These are phyloP conservation scores for Kryptolebias marmoratus DNA, from an alignment of 2,113 vertebrate species.

Conservation along the genomic window DNA sequence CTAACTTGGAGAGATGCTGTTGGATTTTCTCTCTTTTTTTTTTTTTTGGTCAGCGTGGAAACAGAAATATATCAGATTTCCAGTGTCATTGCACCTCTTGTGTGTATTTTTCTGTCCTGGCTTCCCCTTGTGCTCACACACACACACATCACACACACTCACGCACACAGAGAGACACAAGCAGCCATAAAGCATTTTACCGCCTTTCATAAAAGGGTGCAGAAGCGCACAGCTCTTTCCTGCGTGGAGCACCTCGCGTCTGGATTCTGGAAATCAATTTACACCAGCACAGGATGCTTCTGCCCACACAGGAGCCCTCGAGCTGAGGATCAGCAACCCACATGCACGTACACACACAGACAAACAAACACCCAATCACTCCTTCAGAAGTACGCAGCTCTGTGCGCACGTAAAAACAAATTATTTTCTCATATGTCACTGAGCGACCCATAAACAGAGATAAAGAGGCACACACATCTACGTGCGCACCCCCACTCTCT, in stretches of 20 bases:
- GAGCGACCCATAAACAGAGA: constrained; percentile 36
- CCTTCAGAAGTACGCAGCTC: constrained; percentile 9
- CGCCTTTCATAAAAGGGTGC: constrained; percentile 49
- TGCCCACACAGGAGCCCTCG: constrained; percentile 58
- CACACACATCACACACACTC: not conserved
- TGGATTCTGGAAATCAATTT: constrained; percentile 73
- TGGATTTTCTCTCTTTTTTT: constrained; percentile 2
- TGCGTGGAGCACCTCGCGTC: constrained; percentile 46
- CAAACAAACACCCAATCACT: constrained; percentile 14
- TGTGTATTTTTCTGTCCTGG: not conserved
- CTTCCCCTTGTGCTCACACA: constrained; percentile 3
- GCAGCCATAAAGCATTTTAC: constrained; percentile 50
- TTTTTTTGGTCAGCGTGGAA: constrained; percentile 24
- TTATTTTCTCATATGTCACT: constrained; percentile 50
- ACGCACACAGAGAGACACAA: constrained; percentile 25
- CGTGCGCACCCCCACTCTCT: constrained; percentile 11
- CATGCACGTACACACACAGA: constrained; percentile 28
- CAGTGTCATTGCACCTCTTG: constrained; percentile 4
- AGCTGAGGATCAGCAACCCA: constrained; percentile 48
- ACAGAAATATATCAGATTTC: constrained; percentile 24
- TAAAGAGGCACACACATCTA: constrained; percentile 38
- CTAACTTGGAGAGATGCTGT: constrained; percentile 10
- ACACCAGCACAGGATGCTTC: constrained; percentile 51
- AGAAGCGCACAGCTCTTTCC: constrained; percentile 48
- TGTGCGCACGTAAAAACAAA: constrained; percentile 43